Evolutionary conservation across 2,888 invertebrate species (phyloP).

Genomic region (Erpobdella octoculata): DNA sequence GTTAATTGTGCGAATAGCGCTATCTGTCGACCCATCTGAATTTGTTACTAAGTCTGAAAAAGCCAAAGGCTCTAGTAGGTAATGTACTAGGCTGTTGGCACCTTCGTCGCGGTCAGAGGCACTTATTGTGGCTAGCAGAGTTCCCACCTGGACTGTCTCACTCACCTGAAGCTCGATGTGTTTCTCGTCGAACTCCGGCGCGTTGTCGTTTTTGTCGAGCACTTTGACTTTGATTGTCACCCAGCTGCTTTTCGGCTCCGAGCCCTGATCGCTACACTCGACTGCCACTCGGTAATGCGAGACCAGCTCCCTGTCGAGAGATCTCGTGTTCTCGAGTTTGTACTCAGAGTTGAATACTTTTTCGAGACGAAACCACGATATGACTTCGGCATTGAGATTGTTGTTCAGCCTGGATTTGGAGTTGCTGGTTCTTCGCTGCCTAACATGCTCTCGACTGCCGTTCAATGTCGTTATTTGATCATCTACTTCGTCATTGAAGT

Average conservation of each 20-base stretch:
- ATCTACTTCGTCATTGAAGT: not conserved
- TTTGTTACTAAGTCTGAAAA: not conserved
- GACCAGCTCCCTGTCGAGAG: conserved; percentile 14
- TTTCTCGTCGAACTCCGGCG: not conserved
- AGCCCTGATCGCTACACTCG: conserved; percentile 16
- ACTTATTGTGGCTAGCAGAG: conserved; percentile 9
- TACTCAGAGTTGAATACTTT: not conserved
- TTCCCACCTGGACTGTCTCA: conserved; percentile 15
- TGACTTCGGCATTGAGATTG: not conserved
- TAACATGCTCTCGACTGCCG: not conserved
- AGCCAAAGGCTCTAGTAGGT: conserved; percentile 3
- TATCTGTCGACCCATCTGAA: not conserved
- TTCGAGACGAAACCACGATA: not conserved
- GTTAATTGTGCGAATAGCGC: not conserved
- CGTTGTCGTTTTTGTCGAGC: conserved; percentile 20
- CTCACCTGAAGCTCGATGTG: not conserved
- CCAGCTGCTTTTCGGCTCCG: not conserved
- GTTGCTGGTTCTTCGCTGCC: not conserved
- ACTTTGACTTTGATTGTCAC: not conserved
- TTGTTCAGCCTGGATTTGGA: not conserved
- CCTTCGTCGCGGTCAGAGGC: conserved; percentile 6
- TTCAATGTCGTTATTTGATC: not conserved
- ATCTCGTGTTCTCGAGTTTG: conserved; percentile 18
- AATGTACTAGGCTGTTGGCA: not conserved
- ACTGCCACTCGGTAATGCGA: conserved; percentile 5